Base-by-base conservation (phyloP, 2,888 invertebrate genomes). In the Hylaea fasciaria region DNA sequence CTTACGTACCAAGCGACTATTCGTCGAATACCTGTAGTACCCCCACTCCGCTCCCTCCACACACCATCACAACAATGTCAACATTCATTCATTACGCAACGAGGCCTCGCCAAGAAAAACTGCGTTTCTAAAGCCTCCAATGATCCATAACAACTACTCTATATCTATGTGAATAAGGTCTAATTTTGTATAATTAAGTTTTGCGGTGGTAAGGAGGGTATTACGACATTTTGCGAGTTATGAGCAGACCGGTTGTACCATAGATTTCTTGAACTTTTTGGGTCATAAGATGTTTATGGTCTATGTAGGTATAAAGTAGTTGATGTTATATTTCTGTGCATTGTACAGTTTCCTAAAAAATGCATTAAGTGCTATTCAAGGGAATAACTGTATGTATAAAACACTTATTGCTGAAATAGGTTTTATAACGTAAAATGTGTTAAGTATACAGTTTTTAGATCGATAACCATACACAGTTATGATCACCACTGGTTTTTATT, bases 41-140 rank as follows among this genome's bases (percentile, higher is more conserved):
- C 64, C 63, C 66, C 32, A 32, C 32, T 32, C 65, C 59, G 37
- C 53, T 50, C 44, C 67, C 76, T 68, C 80, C 76, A 77, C 72
- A 60, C 74, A 80, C 77, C 77, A 74, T 72, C 73, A 70, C 63
- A 73, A 78, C 87, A 87, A 85, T 90, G 89, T 89, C 89, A 89
- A 89, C 89, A 89, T 77, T 78, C 75, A 81, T 89, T 87, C 76
- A 81, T 90, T 89, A 87, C 89, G 89, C 88, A 90, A 90, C 72
- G 71, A 85, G 86, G 78, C 89, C 89, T 87, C 87, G 85, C 74
- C 71, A 80, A 80, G 82, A 85, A 85, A 85, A 85, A 85, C 80
- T 78, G 78, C 82, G 79, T 83, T 82, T 83, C 83, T 83, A 83
- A 82, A 80, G 47, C 63, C 65, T 63, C 61, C 47, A 68, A 69